Conservation (phyloP, 2,113 vertebrate genomes). For the Chloebia gouldiae region DNA sequence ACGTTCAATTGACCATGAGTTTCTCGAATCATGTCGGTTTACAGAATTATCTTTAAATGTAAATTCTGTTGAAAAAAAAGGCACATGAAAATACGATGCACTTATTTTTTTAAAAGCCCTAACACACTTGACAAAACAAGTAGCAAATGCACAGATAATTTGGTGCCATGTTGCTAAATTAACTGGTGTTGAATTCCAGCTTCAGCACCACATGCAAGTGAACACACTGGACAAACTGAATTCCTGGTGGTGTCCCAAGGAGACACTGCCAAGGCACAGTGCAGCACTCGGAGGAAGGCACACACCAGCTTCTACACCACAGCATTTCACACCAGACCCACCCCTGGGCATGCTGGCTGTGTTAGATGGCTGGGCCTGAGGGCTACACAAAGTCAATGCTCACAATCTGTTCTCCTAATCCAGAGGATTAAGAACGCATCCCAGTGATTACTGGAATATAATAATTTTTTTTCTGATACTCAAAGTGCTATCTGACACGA, state of each 20-base stretch:
- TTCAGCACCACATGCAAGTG: neutral
- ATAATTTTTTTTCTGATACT: neutral
- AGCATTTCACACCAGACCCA: neutral
- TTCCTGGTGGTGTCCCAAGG: neutral
- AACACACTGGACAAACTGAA: neutral
- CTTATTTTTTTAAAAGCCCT: neutral
- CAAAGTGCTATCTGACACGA: neutral
- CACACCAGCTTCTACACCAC: rapidly evolving
- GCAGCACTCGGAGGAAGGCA: rapidly evolving
- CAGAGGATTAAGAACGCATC: neutral
- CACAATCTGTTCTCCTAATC: neutral
- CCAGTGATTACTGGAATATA: neutral
- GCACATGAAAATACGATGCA: neutral
- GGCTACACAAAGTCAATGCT: neutral
- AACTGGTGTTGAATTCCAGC: neutral
- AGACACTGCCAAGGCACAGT: neutral
- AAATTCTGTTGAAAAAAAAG: neutral
- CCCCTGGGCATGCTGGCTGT: neutral
- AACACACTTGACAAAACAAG: neutral
- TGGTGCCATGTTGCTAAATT: neutral
- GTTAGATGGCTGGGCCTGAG: neutral
- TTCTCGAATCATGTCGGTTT: rapidly evolving
- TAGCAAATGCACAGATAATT: neutral
- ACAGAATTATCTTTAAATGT: neutral
- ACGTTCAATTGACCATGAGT: neutral